Base-by-base conservation (phyloP, 2,888 invertebrate species). In the Ennomos quercinarius region DNA sequence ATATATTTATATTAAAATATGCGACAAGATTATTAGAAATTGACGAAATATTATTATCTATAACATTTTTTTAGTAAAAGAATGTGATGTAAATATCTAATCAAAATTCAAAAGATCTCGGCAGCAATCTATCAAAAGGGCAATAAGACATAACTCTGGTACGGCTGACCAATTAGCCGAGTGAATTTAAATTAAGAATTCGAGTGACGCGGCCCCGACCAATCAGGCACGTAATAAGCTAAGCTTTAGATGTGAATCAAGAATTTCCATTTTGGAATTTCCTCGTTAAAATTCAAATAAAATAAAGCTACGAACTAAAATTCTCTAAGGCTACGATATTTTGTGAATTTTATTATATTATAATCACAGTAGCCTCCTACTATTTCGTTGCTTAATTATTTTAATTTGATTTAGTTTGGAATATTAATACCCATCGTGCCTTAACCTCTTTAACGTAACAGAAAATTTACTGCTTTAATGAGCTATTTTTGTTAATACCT, bases 161-260 rank as follows among this genome's bases (percentile, higher is more conserved):
- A 37, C 66, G 63, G 62, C 69, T 68, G 72, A 77, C 74, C 76
- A 77, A 77, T 78, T 77, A 78, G 70, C 63, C 53, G 71, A 68
- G 67, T 70, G 72, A 78, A 78, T 76, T 77, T 73, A 75, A 78
- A 78, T 77, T 73, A 78, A 78, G 75, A 74, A 75, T 72, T 71
- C 68, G 51, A 61, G 68, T 67, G 76, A 66, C 70, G 70, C 58
- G 63, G 49, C 27, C 60, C 61, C 64, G 66, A 64, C 71, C 73
- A 72, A 78, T 78, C 75, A 72, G 66, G 69, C 72, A 69, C 69
- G 64, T 70, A 76, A 78, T 76, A 74, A 73, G 75, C 74, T 70
- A 77, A 74, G 75, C 59, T 59, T 53, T 59, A 73, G 67, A 74
- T 71, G 66, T 61, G 56, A 57, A 71, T 75, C 67, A 72, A 67